Evolutionary conservation across 2,888 invertebrate genomes (phyloP), one percentile per base, ranked within the genome.

Genomic region (Amphimallon solstitiale): DNA sequence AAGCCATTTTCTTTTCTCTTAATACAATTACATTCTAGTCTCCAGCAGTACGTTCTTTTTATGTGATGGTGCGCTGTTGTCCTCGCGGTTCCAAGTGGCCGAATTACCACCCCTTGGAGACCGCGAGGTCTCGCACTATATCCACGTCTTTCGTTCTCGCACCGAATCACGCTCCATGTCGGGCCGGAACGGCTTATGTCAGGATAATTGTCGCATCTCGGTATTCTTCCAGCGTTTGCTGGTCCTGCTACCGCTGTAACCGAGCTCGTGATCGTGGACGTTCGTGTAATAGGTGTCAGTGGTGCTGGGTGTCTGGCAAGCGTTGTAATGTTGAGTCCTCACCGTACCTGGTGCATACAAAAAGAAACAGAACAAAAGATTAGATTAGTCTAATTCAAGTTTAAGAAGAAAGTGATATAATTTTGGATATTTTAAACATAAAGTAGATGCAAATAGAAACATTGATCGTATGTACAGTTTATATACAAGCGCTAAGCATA

Each of bases 71-170:
- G 56, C 60, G 35, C 59, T 61, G 46, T 63, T 67, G 45, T 69
- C 72, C 72, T 72, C 70, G 78, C 78, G 78, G 69, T 73, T 76
- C 74, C 76, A 74, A 5, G 38, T 29, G 38, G 19, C 29, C 15
- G 73, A 69, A 62, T 72, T 52, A 12, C 67, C 71, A 12, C 67
- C 71, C 65, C 71, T 46, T 35, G 63, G 71, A 72, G 75, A 74
- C 71, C 78, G 79, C 77, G 78, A 77, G 78, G 78, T 72, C 67
- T 75, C 75, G 72, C 76, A 76, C 78, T 78, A 79, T 66, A 79
- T 79, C 79, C 79, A 79, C 14, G 78, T 78, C 45, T 74, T 70
- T 46, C 78, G 64, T 66, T 79, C 78, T 14, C 75, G 68, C 2
- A 74, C 63, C 52, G 71, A 70, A 37, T 72, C 72, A 19, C 68